A percentile compares a stretch with the other conserved stretches of the same genome.
Evolutionary conservation across 2,113 vertebrate species (phyloP).

Genomic region (Aldabrachelys gigantea): DNA sequence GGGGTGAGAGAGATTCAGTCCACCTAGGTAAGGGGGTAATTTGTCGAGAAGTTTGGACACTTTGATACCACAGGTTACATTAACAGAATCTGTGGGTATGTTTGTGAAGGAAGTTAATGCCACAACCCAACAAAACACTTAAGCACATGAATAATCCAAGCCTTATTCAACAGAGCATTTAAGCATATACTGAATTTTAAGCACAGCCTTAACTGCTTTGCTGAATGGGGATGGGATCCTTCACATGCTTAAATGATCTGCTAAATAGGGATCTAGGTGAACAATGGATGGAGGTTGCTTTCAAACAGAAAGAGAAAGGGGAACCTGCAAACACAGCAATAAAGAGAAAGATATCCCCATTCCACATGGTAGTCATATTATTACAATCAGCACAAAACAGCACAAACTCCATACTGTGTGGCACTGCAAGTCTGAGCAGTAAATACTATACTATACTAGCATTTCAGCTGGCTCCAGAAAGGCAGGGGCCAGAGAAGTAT

Average conservation of each 20-base stretch:
- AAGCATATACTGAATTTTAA: not conserved
- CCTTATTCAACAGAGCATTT: not conserved
- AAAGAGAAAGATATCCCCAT: not conserved
- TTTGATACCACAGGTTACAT: not conserved
- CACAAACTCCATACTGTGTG: not conserved
- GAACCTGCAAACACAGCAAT: not conserved
- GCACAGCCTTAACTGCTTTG: not conserved
- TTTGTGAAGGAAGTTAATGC: not conserved
- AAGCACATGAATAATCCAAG: not conserved
- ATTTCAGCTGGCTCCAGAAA: not conserved
- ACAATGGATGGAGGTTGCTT: not conserved
- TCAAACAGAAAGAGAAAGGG: not conserved
- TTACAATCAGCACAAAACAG: not conserved
- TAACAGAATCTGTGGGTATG: not conserved
- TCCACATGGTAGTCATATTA: not conserved
- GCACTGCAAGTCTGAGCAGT: not conserved
- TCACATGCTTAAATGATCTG: not conserved
- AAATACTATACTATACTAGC: not conserved
- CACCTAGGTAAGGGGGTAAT: not conserved
- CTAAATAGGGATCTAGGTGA: not conserved
- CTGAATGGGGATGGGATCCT: not conserved
- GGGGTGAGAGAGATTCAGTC: not conserved
- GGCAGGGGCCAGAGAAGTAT: not conserved
- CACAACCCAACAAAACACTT: not conserved
- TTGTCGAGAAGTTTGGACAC: not conserved